Base-by-base conservation (phyloP, 64 coral and sea anemone species). In the Stylophora pistillata region DNA sequence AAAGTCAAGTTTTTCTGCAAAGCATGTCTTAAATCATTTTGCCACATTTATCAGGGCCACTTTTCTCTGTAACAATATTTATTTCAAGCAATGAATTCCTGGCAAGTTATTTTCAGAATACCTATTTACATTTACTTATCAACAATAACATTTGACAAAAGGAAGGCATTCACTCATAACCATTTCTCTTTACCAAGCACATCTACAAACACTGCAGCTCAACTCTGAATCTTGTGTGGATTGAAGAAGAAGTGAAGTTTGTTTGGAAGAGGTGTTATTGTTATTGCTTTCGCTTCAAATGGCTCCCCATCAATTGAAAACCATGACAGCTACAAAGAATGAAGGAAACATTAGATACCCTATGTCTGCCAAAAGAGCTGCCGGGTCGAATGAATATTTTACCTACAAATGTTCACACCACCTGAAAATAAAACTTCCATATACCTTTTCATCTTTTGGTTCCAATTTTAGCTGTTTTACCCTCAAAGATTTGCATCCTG, bases 221-320 rank as follows among this genome's bases (percentile, higher is more conserved):
- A 56, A 0, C 56, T 62, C 9, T 90, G 32, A 31, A 32, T 70
- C 27, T 89, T 9, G 17, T 66, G 34, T 37, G 86, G 86, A 27
- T 29, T 88, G 71, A 81, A 95, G 87, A 99, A 99, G 77, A 99
- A 76, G 30, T 87, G 41, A 18, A 99, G 82, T 76, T 99, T 95
- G 26, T 93, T 85, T 18, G 77, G 91, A 26, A 90, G 91, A 64
- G 93, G 72, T 32, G 52, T 93, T 31, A 99, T 73, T 15, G 92
- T 94, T 29, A 99, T 93, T 33, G 93, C 33, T 56, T 88, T 95
- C 7, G 97, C 97, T 68, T 99, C 97, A 93, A 99, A 99, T 65
- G 94, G 82, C 41, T 99, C 97, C 57, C 97, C 97, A 93, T 99
- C 97, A 79, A 99, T 99, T 84, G 89, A 95, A 55, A 95, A 99